Conservation (phyloP, 2,797 vertebrate genomes). For the Cyclura pinguis region DNA sequence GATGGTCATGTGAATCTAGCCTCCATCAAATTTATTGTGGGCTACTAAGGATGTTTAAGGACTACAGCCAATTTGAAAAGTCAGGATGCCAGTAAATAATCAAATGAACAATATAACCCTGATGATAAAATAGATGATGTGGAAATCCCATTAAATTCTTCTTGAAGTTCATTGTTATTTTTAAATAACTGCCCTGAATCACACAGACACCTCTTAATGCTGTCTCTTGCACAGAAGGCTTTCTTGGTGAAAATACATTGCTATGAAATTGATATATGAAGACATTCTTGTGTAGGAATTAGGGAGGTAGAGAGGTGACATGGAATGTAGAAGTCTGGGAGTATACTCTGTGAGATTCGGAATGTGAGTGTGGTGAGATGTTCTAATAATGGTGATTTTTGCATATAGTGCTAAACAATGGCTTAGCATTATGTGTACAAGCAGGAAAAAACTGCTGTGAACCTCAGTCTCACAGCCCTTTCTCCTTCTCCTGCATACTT, state of each 20-base stretch:
- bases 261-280: not conserved
- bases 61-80: not conserved
- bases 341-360: not conserved
- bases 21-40: not conserved
- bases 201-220: not conserved
- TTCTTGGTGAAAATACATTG: not conserved
- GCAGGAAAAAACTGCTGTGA: not conserved
- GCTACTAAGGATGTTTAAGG: not conserved
- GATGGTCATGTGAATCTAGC: not conserved
- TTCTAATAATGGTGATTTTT: not conserved
- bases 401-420: not conserved
- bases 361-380: not conserved
- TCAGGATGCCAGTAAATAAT: not conserved
- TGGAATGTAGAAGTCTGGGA: not conserved
- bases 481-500: not conserved
- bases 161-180: not conserved
- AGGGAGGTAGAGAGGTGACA: not conserved
- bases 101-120: not conserved
- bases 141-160: not conserved
- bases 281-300: no score
- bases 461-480: no score
- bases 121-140: not conserved
- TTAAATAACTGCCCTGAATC: not conserved
- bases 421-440: not conserved
- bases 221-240: not conserved